phyloP scores from a whole-genome alignment of 2,888 invertebrate genomes.

The Alsophila aescularia region DNA sequence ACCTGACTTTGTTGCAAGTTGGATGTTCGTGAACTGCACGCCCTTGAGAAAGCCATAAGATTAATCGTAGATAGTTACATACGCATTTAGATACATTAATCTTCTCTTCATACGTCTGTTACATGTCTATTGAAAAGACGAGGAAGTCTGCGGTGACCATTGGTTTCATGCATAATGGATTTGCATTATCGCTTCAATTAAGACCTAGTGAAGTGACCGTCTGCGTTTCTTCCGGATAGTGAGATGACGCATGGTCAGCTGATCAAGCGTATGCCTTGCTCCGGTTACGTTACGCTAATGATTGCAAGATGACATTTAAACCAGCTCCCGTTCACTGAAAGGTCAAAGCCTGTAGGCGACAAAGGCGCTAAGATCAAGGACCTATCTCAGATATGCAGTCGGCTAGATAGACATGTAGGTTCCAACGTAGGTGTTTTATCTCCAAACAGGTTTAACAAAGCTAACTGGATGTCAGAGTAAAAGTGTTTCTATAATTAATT shows the following conservation, averaged over 20 bases:
- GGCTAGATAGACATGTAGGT: slow-evolving; percentile 8
- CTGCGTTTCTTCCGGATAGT: slow-evolving; percentile 24
- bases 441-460: slow-evolving; percentile 27
- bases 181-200: slow-evolving; percentile 24
- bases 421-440: slow-evolving; percentile 19
- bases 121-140: slow-evolving; percentile 34
- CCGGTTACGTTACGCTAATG: slow-evolving; percentile 42
- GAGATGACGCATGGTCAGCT: slow-evolving; percentile 7
- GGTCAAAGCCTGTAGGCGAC: slow-evolving; percentile 53
- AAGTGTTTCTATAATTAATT: slow-evolving; percentile 8
- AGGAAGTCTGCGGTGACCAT: slow-evolving; percentile 36
- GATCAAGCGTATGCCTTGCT: slow-evolving; percentile 16
- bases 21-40: slow-evolving; percentile 32
- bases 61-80: slow-evolving; percentile 31
- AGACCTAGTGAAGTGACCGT: slow-evolving; percentile 20
- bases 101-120: slow-evolving; percentile 22
- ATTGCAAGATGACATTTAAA: slow-evolving; percentile 57
- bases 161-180: slow-evolving; percentile 22
- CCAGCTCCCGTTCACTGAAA: slow-evolving; percentile 55
- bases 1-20: slow-evolving; percentile 20
- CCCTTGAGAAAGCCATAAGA: slow-evolving; percentile 39
- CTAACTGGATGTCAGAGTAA: slow-evolving; percentile 9
- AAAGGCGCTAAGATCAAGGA: slow-evolving; percentile 60
- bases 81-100: slow-evolving; percentile 27
- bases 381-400: slow-evolving; percentile 34